phyloP scores from a whole-genome alignment of 2,888 invertebrate species.

The Plutella xylostella region DNA sequence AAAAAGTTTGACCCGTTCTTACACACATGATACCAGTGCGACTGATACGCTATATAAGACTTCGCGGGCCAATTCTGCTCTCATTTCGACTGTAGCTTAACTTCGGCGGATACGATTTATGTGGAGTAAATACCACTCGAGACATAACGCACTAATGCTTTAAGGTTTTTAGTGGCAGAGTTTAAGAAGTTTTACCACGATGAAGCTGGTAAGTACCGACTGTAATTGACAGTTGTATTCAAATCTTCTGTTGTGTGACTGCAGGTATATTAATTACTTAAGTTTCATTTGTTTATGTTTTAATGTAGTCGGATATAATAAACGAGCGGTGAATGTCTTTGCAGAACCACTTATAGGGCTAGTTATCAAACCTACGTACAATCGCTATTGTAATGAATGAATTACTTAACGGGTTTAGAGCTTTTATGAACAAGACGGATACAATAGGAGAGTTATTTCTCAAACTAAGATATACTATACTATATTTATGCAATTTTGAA shows the following conservation, averaged over 20 bases:
- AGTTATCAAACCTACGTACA: background rate
- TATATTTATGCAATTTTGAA: background rate
- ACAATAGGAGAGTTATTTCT: background rate
- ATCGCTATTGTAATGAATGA: background rate
- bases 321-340: background rate
- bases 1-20: constrained; percentile 66
- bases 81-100: constrained; percentile 63
- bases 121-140: constrained; percentile 1
- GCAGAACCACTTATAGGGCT: background rate
- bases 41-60: constrained; percentile 65
- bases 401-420: background rate
- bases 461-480: background rate
- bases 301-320: background rate
- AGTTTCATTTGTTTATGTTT: background rate
- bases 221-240: background rate
- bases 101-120: constrained; percentile 56
- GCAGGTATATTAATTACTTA: background rate
- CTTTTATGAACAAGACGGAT: no score
- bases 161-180: background rate
- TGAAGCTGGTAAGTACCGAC: background rate
- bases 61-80: constrained; percentile 60
- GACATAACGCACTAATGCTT: no score
- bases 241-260: no score
- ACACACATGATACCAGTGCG: constrained; percentile 66
- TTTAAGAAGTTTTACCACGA: background rate